These are phyloP conservation scores for Eupithecia vulgata DNA, from an alignment of 2,888 invertebrate species.

Conservation along the genomic window DNA sequence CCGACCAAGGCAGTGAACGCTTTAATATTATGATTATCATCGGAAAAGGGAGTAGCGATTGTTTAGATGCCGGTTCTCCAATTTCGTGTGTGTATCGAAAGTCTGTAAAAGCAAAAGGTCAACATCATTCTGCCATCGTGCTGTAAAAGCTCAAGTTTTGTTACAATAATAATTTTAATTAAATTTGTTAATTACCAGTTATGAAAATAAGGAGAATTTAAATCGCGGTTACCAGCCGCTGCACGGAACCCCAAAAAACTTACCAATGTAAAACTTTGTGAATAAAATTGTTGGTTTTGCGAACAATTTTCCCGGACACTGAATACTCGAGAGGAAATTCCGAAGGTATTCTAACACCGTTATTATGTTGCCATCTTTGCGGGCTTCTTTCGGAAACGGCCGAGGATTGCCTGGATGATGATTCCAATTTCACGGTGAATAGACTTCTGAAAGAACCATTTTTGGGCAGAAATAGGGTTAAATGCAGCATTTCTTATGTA, in stretches of 20 bases:
- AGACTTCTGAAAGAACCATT: slow-evolving; percentile 6
- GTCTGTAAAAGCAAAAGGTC: neutral
- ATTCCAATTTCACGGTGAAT: slow-evolving; percentile 8
- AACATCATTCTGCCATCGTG: neutral
- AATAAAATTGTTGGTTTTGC: slow-evolving; percentile 26
- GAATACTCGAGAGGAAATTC: slow-evolving; percentile 11
- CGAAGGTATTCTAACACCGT: neutral
- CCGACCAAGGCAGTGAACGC: neutral
- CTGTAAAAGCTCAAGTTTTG: neutral
- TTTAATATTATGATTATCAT: neutral
- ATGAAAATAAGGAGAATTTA: neutral
- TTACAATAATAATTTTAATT: neutral
- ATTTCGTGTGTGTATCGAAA: neutral
- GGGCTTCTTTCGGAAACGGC: neutral
- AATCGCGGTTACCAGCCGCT: neutral
- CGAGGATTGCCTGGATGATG: neutral
- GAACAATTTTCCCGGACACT: slow-evolving; percentile 17
- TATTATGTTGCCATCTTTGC: neutral
- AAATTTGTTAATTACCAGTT: neutral
- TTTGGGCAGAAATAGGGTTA: neutral
- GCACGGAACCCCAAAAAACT: slow-evolving; percentile 11
- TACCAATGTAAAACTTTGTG: slow-evolving; percentile 20
- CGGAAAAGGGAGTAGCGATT: neutral
- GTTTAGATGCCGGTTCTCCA: neutral
- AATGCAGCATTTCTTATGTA: neutral